Conservation (phyloP, 1,140 invertebrate genomes). For the Caerostris extrusa region DNA sequence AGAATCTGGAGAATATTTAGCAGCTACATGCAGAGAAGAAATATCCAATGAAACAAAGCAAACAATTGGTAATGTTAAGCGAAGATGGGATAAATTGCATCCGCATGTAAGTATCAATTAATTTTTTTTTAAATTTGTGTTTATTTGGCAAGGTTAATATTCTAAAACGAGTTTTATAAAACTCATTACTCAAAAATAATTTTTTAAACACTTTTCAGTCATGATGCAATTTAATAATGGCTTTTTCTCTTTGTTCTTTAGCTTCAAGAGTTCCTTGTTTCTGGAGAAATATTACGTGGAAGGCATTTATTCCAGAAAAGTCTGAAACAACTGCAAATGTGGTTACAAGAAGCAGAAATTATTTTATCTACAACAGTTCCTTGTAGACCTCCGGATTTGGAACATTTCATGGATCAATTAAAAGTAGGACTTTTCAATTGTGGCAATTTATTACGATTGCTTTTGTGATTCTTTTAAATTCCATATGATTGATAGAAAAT, state of each 20-base stretch:
- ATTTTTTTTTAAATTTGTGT: no score
- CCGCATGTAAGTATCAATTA: constrained; percentile 82
- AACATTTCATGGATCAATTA: constrained; percentile 90
- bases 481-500: no score
- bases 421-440: constrained; percentile 82
- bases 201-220: background rate
- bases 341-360: constrained; percentile 90
- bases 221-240: no score
- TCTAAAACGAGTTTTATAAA: background rate
- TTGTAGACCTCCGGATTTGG: constrained; percentile 89
- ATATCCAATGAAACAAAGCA: constrained; percentile 90
- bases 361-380: constrained; percentile 86
- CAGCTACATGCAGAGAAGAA: constrained; percentile 91
- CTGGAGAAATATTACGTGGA: constrained; percentile 91
- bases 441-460: background rate
- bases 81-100: constrained; percentile 91
- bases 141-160: background rate
- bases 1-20: constrained; percentile 93
- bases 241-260: no score
- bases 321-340: constrained; percentile 88
- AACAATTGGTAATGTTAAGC: constrained; percentile 87
- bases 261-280: constrained; percentile 92
- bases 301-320: constrained; percentile 90
- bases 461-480: no score
- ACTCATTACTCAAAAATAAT: constrained; percentile 2